These are phyloP conservation scores for Athene noctua DNA, from an alignment of 2,113 vertebrate species.

Conservation along the genomic window DNA sequence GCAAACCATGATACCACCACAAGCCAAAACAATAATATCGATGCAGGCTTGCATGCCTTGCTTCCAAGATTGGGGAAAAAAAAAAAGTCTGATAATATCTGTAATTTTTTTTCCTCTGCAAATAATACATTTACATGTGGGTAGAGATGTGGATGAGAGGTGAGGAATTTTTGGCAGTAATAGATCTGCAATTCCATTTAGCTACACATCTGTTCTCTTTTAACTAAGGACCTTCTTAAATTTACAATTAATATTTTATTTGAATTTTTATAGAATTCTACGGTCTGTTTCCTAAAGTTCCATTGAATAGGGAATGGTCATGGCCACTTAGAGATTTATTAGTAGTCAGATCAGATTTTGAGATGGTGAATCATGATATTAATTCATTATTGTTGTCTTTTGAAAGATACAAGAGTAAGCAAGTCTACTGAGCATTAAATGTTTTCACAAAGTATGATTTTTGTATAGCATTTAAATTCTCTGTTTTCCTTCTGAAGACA, in stretches of 20 bases:
- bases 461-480: not conserved
- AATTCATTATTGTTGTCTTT: not conserved
- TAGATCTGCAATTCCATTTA: not conserved
- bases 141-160: not conserved
- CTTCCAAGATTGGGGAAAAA: not conserved
- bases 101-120: not conserved
- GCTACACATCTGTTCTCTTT: not conserved
- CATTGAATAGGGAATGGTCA: not conserved
- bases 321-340: not conserved
- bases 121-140: not conserved
- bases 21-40: not conserved
- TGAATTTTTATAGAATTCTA: not conserved
- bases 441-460: not conserved
- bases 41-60: not conserved
- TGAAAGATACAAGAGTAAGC: not conserved
- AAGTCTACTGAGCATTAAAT: not conserved
- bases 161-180: not conserved
- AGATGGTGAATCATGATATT: not conserved
- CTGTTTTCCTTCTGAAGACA: not conserved
- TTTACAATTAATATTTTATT: not conserved
- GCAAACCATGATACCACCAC: not conserved
- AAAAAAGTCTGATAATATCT: not conserved
- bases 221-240: not conserved
- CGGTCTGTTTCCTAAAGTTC: not conserved
- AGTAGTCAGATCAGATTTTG: not conserved